phyloP scores from a whole-genome alignment of 2,113 vertebrate genomes.

The Microtus pennsylvanicus region DNA sequence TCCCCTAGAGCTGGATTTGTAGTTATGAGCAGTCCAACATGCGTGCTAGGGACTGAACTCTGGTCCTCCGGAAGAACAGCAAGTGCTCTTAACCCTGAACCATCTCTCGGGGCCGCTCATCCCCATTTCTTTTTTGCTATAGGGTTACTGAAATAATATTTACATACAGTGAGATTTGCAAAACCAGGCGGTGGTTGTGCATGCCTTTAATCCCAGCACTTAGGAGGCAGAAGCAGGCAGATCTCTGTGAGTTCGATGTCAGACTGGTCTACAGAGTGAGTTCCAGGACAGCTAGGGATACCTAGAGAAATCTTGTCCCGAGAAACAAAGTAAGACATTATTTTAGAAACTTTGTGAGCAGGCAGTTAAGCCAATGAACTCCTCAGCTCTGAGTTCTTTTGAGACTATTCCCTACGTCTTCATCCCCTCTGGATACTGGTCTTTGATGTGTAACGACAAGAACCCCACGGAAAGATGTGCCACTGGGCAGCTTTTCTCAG shows the following conservation, averaged over 20 bases:
- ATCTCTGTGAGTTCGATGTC: background rate
- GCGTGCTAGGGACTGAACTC: background rate
- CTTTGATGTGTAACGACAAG: background rate
- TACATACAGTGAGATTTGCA: background rate
- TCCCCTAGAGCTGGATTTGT: background rate
- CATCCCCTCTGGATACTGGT: background rate
- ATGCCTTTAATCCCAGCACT: background rate
- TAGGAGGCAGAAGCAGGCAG: background rate
- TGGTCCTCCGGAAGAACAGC: background rate
- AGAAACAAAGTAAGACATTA: background rate
- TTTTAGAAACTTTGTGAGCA: background rate
- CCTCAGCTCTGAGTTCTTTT: background rate
- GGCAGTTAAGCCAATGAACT: background rate
- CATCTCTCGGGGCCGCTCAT: background rate
- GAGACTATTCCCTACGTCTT: background rate
- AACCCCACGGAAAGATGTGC: background rate
- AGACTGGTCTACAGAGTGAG: background rate
- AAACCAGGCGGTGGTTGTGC: background rate
- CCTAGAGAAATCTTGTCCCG: background rate
- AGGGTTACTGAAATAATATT: background rate
- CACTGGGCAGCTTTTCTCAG: background rate
- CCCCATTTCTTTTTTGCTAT: background rate
- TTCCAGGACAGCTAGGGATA: background rate
- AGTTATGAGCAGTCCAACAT: background rate
- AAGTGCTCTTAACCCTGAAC: background rate